These are phyloP conservation scores for Pelusios castaneus DNA, from an alignment of 2,113 vertebrate species.

Conservation along the genomic window DNA sequence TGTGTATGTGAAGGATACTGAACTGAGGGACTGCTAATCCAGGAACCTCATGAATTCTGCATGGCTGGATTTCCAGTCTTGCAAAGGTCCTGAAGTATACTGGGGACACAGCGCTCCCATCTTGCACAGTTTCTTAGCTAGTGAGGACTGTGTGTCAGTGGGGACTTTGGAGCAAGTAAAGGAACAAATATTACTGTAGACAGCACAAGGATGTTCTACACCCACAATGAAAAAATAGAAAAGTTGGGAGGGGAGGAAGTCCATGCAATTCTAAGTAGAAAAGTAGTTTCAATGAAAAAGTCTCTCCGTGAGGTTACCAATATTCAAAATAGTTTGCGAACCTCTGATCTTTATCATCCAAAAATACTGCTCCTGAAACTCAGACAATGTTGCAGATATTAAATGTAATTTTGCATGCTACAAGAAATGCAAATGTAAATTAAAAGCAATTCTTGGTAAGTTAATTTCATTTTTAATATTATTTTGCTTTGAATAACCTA, in stretches of 20 bases:
- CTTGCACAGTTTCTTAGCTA: background rate
- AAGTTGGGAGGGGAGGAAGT: background rate
- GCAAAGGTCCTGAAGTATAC: background rate
- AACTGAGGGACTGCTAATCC: accelerated
- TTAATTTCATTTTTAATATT: background rate
- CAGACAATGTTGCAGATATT: background rate
- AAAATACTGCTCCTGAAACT: background rate
- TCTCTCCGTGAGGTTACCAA: background rate
- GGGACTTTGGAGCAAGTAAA: background rate
- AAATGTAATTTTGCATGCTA: background rate
- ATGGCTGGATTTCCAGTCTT: background rate
- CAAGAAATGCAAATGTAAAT: background rate
- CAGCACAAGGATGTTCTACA: background rate
- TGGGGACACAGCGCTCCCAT: background rate
- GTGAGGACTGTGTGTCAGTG: background rate
- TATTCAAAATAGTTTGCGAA: background rate
- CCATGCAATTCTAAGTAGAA: background rate
- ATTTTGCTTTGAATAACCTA: slow-evolving; percentile 5
- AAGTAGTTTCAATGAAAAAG: background rate
- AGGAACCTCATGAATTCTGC: accelerated
- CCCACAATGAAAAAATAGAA: background rate
- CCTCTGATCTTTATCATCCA: background rate
- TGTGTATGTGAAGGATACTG: background rate
- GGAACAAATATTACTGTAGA: background rate
- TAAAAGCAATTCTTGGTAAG: background rate